Conservation (phyloP, 2,888 invertebrate species). For the Oligia fasciuncula region DNA sequence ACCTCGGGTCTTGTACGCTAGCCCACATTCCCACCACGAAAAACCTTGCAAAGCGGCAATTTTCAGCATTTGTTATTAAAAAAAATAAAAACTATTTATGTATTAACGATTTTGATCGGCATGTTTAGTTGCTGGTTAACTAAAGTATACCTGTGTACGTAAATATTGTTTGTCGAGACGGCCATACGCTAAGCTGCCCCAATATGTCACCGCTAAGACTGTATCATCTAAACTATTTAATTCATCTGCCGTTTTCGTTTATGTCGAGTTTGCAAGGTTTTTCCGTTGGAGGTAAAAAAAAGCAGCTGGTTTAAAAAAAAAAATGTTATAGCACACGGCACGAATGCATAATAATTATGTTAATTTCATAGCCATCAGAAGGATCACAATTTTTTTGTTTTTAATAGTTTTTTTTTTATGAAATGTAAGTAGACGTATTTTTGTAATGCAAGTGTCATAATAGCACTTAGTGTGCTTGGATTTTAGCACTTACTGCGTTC, state of each 20-base stretch:
- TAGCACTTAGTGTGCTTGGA: conserved; percentile 60
- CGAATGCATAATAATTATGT: conserved; percentile 63
- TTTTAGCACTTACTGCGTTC: conserved; percentile 63
- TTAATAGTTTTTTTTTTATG: conserved; percentile 40
- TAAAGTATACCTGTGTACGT: conserved; percentile 57
- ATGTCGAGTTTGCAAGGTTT: conserved; percentile 42
- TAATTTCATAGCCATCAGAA: conserved; percentile 59
- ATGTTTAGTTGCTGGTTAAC: conserved; percentile 58
- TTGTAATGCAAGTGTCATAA: conserved; percentile 66
- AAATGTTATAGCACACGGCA: conserved; percentile 47
- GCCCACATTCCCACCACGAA: conserved; percentile 32
- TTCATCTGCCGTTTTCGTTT: conserved; percentile 10
- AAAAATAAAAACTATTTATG: conserved; percentile 38
- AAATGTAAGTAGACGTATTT: conserved; percentile 51
- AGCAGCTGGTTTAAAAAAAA: conserved; percentile 25
- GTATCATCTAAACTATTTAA: conserved; percentile 9
- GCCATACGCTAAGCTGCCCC: conserved; percentile 45
- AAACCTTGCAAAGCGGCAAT: conserved; percentile 48
- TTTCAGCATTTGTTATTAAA: conserved; percentile 49
- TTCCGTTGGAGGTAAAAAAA: conserved; percentile 28
- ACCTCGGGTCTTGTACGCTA: conserved; percentile 69
- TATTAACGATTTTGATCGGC: conserved; percentile 46
- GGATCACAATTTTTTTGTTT: conserved; percentile 64
- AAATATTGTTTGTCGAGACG: conserved; percentile 39
- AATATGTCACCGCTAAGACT: conserved; percentile 42